Percentiles rank a stretch among this genome's conserved stretches.
Evolutionary conservation across 2,888 invertebrate species (phyloP).

Genomic region (Zygaena filipendulae): DNA sequence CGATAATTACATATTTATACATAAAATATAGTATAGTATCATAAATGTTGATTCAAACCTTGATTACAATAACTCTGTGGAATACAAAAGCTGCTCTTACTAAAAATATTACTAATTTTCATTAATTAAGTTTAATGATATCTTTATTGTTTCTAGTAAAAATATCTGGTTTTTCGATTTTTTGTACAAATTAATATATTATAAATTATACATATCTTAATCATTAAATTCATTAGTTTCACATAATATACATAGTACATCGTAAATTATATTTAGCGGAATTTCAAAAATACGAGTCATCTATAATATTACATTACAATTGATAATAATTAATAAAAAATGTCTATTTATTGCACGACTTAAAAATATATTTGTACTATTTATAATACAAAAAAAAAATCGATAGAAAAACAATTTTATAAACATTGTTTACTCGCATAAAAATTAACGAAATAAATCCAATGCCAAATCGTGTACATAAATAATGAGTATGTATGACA

Average conservation of each 20-base stretch:
- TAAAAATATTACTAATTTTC: constrained; percentile 25
- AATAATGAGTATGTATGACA: too few species aligned
- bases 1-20: too few species aligned
- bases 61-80: too few species aligned
- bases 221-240: too few species aligned
- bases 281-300: too few species aligned
- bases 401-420: constrained; percentile 26
- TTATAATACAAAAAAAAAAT: constrained; percentile 42
- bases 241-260: too few species aligned
- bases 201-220: constrained; percentile 28
- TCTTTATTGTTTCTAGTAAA: constrained; percentile 32
- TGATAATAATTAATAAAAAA: constrained; percentile 14
- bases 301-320: constrained; percentile 27
- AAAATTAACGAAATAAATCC: too few species aligned
- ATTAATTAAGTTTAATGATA: constrained; percentile 30
- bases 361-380: constrained; percentile 62
- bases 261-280: too few species aligned
- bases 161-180: constrained; percentile 44
- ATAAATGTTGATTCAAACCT: too few species aligned
- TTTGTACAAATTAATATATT: constrained; percentile 49
- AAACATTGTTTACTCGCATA: too few species aligned
- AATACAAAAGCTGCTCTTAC: constrained; percentile 54
- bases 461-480: too few species aligned
- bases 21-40: too few species aligned
- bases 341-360: constrained; percentile 24